Conservation (phyloP, 1,140 invertebrate species). For the Drosophila pachea region DNA sequence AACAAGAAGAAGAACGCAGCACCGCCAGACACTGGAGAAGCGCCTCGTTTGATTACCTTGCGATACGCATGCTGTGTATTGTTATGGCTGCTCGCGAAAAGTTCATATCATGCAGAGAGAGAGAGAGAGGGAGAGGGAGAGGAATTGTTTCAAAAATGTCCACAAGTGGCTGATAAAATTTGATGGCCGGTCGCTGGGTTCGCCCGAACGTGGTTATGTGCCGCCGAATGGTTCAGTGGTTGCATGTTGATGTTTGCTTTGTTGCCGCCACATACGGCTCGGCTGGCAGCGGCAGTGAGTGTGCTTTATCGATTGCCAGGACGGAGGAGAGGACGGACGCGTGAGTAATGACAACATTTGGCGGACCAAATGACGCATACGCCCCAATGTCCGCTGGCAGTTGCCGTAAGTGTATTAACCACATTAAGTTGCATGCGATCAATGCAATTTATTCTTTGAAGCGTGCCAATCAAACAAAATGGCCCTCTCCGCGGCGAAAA, state of each 20-base stretch:
- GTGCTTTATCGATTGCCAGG: conserved; percentile 61
- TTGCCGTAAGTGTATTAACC: conserved; percentile 56
- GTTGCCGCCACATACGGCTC: conserved; percentile 15
- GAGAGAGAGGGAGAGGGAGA: conserved; percentile 16
- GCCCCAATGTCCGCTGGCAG: conserved; percentile 38
- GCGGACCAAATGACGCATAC: conserved; percentile 58
- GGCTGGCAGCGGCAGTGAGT: conserved; percentile 14
- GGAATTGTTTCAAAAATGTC: conserved; percentile 64
- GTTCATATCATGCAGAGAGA: conserved; percentile 41
- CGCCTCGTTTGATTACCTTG: conserved; percentile 59
- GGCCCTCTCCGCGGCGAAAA: neutral
- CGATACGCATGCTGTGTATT: conserved; percentile 59
- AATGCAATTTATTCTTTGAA: conserved; percentile 54
- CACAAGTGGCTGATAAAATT: conserved; percentile 76
- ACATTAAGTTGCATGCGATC: conserved; percentile 70
- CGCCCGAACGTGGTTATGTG: conserved; percentile 35
- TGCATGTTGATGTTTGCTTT: conserved; percentile 51
- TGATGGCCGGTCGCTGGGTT: conserved; percentile 55
- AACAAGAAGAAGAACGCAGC: neutral
- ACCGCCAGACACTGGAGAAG: conserved; percentile 21
- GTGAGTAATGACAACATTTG: conserved; percentile 59
- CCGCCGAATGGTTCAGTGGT: conserved; percentile 18
- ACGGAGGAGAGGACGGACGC: conserved; percentile 21
- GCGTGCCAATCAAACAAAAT: conserved; percentile 49
- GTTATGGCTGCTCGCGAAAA: conserved; percentile 44